Percentiles rank a stretch among this genome's conserved stretches.
Conservation (phyloP, 2,888 invertebrate genomes). For the Augochlorella aurata region DNA sequence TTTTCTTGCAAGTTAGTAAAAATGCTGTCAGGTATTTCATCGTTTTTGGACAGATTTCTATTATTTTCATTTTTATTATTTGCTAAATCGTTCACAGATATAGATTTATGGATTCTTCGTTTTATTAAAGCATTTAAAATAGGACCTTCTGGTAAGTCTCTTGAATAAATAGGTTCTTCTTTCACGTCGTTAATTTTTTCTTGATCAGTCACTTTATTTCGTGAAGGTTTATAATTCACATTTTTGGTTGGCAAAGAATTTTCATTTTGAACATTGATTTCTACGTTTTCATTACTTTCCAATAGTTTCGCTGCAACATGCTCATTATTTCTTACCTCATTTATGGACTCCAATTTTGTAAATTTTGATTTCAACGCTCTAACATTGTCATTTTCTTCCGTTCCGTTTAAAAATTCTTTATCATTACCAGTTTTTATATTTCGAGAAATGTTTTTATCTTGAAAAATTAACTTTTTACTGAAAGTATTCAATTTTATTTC, state of each 20-base stretch:
- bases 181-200: conserved; percentile 22
- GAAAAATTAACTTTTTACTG: conserved; percentile 11
- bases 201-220: conserved; percentile 13
- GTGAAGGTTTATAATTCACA: conserved; percentile 1
- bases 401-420: conserved; percentile 56
- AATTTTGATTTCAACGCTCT: conserved; percentile 6
- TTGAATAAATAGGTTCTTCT: conserved; percentile 27
- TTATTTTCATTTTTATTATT: conserved; percentile 13
- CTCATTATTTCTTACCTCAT: background rate
- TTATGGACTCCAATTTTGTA: conserved; percentile 9
- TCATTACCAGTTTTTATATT: background rate
- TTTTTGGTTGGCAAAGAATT: conserved; percentile 2
- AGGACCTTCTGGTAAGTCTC: conserved; percentile 61
- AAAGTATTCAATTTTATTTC: conserved; percentile 16
- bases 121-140: conserved; percentile 73
- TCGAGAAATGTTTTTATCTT: conserved; percentile 60
- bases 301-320: conserved; percentile 27
- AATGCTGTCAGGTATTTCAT: background rate
- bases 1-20: conserved; percentile 23
- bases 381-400: conserved; percentile 31
- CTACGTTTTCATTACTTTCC: background rate
- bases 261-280: conserved; percentile 6
- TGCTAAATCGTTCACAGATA: conserved; percentile 10
- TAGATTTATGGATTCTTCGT: conserved; percentile 45
- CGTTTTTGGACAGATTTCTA: conserved; percentile 21